Conservation (phyloP, 2,797 vertebrate genomes). For the Ataeniobius toweri region DNA sequence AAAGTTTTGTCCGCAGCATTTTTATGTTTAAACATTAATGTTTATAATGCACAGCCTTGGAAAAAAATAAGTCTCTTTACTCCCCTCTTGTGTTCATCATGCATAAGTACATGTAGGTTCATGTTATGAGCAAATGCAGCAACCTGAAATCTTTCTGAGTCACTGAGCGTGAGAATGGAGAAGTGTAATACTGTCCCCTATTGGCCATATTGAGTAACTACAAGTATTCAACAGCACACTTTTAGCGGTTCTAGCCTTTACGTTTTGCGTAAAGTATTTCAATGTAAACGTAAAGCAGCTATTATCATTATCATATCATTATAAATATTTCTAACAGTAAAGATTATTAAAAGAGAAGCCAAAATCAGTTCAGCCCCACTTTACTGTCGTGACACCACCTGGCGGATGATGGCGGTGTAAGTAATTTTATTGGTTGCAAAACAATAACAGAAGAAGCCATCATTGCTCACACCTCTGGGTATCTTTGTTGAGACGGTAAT, state of each 20-base stretch:
- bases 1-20: not conserved
- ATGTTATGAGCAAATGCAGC: not conserved
- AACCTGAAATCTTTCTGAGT: not conserved
- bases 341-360: not conserved
- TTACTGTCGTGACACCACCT: not conserved
- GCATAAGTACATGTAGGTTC: not conserved
- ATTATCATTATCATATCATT: not conserved
- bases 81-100: not conserved
- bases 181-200: not conserved
- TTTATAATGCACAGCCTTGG: too few species aligned
- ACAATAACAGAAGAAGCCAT: conserved; percentile 24
- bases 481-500: conserved; percentile 7
- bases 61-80: not conserved
- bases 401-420: conserved; percentile 30
- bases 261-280: not conserved
- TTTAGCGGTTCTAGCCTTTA: not conserved
- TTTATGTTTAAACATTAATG: not conserved
- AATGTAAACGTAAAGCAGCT: too few species aligned
- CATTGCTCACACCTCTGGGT: not conserved
- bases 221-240: not conserved
- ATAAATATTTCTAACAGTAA: not conserved
- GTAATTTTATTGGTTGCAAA: fast-evolving
- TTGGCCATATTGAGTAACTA: not conserved
- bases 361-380: not conserved
- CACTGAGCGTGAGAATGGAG: not conserved